Base-by-base conservation (phyloP, 23 tunicate genomes). In the Halocynthia aurantium region DNA sequence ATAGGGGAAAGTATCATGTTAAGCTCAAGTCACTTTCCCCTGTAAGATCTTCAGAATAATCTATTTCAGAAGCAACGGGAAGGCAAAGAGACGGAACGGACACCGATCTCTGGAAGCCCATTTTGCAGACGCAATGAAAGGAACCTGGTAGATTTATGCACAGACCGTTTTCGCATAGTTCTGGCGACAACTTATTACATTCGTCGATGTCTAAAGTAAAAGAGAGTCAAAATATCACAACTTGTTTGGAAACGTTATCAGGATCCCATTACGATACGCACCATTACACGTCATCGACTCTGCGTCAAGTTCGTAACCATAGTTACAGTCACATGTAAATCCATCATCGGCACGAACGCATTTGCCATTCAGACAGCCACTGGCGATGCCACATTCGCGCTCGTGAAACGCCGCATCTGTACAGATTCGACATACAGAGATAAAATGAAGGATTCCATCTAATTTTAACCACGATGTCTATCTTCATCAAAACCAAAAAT, bases 201-300 rank as follows among this genome's bases (percentile, higher is more conserved):
- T 65, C 70, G 31, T 65, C 70, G 31, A 65, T 49, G 31, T 65
- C 70, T 65, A 65, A 65, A 65, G 63, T 13, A n/a, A 58, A n/a
- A n/a, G 63, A 0, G 15, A 58, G 63, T 13, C 4, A 2, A 58
- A 58, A 58, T 58, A 58, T 13, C 17, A n/a, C 63, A 58, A 13
- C n/a, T n/a, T n/a, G n/a, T n/a, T n/a, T n/a, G n/a, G 17, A 13
- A 13, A 13, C 63, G 2, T 58, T 58, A 58, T 58, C 63, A 58
- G 17, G 2, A 58, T 13, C 2, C 15, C 17, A 58, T 58, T 58
- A 13, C 17, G 17, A 58, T n/a, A 58, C 63, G 15, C 15, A 65
- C 70, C 70, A 9, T 40, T 20, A 65, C 70, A 65, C 22, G 31
- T 15, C 70, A 65, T 65, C 6, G 31, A 65, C 10, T 65, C 70